These are phyloP conservation scores for Vombatus ursinus DNA, from an alignment of 2,113 vertebrate genomes.

Conservation along the genomic window DNA sequence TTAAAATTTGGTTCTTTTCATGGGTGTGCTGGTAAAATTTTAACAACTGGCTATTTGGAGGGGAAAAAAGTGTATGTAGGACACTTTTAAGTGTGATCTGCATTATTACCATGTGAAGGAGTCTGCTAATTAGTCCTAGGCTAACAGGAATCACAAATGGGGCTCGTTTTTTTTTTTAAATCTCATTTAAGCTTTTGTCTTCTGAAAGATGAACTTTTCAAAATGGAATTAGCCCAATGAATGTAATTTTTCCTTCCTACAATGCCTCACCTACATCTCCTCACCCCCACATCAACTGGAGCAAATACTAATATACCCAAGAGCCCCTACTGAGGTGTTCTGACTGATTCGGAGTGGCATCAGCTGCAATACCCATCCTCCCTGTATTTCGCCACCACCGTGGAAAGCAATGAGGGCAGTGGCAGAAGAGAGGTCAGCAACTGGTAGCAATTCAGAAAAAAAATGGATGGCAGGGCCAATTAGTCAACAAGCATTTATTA, in stretches of 20 bases:
- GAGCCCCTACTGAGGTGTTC: too few relatives aligned
- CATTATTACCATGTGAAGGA: background rate
- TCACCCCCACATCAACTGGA: background rate
- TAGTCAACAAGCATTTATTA: background rate
- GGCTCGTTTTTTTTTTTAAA: background rate
- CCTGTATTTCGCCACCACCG: background rate
- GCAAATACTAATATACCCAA: background rate
- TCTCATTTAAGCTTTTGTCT: too few relatives aligned
- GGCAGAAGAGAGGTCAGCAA: background rate
- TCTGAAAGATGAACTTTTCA: background rate
- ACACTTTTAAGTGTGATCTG: background rate
- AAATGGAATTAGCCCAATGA: background rate
- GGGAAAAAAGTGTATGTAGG: background rate
- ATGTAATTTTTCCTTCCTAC: background rate
- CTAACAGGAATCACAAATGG: background rate
- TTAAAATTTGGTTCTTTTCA: background rate
- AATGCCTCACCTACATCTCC: background rate
- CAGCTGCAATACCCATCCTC: background rate
- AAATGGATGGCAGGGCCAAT: background rate
- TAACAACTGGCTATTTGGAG: background rate
- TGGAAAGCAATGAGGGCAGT: background rate
- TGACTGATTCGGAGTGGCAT: too few relatives aligned
- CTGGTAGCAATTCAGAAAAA: background rate
- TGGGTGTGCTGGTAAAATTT: background rate
- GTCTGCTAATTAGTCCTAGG: background rate